Evolutionary conservation across 1,140 invertebrate genomes (phyloP), one percentile per base, ranked within the genome.

Genomic region (Bombus waltoni): DNA sequence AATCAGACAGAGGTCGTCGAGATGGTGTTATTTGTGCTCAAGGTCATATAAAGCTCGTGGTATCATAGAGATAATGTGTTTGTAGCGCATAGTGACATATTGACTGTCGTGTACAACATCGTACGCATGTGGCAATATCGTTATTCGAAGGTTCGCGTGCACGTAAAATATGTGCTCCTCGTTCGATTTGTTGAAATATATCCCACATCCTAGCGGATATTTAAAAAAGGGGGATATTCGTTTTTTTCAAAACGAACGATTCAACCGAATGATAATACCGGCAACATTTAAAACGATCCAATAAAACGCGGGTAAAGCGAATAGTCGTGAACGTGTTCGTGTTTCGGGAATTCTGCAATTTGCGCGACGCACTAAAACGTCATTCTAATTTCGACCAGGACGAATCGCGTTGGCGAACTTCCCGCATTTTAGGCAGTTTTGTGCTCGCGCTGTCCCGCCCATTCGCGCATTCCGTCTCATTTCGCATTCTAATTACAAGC

Each of bases 401-500:
- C 79, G 79, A 72, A 72, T 38, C 68, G 32, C 65, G 62, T 32
- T 10, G 42, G 5, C 65, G 74, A 13, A 42, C 59, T 76, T 65
- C 11, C 57, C 28, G 81, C 59, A 47, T 75, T 83, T 83, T 47
- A 68, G 72, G 59, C 81, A 83, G 81, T 83, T 83, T 83, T 40
- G 32, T 72, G 40, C 65, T 15, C n/a, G 40, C 25, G 25, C 25
- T 25, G 5, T 28, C 25, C 40, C 28, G 11, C 40, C 32, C 32
- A 18, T 25, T 11, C 32, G 25, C 25, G 68, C 68, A 68, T 89
- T 81, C 66, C 57, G 59, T 73, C 78, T 90, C 88, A 86, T 85
- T 90, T 90, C n/a, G 88, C 88, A 81, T 85, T 85, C 79, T 90
- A 90, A 90, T 90, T 90, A 84, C 83, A 74, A 75, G 66, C 57